Base-by-base conservation (phyloP, 92 coral and sea anemone species). In the Metridium senile region DNA sequence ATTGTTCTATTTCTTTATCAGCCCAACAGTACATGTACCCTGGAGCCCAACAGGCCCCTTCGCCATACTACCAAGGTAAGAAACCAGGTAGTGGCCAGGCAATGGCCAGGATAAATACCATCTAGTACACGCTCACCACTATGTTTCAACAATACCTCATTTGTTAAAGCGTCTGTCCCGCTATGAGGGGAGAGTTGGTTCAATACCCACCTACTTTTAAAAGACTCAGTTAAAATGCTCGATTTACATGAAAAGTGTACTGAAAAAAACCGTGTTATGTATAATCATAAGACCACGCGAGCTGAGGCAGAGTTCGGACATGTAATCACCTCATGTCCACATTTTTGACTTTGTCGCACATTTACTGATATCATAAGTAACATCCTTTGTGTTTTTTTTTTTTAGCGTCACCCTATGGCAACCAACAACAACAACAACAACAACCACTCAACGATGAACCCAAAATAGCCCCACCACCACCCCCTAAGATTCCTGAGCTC, bases 401-500 rank as follows among this genome's bases (percentile, higher is more conserved):
- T 28, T 33, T n/a, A 54, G 43, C 35, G 1, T 20, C 64, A 26
- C 43, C 26, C 11, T n/a, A 29, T 22, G 76, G 65, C n/a, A 46
- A 49, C 33, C 33, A 57, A 23, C 23, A 73, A 11, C 68, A 58
- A 73, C 53, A 31, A 52, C 76, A 52, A 32, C 65, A 27, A 58
- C 30, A 63, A 39, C 69, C 26, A 31, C 17, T 9, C 65, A 63
- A 31, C 23, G 69, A 63, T n/a, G 39, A 63, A 20, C 32, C 78
- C 13, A 63, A 46, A 63, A 9, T 33, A 61, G 16, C 39, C 62
- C 49, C 66, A 67, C 82, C 82, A 1, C 82, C 82, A 52, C 64
- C 70, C 25, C 85, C 85, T 32, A 88, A 72, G 53, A 77, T 88
- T 13, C 89, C 86, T 22, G 66, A 88, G 64, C 75, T 88, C 1